phyloP scores from a whole-genome alignment of 92 coral and sea anemone genomes.

The Parazoanthus swiftii region DNA sequence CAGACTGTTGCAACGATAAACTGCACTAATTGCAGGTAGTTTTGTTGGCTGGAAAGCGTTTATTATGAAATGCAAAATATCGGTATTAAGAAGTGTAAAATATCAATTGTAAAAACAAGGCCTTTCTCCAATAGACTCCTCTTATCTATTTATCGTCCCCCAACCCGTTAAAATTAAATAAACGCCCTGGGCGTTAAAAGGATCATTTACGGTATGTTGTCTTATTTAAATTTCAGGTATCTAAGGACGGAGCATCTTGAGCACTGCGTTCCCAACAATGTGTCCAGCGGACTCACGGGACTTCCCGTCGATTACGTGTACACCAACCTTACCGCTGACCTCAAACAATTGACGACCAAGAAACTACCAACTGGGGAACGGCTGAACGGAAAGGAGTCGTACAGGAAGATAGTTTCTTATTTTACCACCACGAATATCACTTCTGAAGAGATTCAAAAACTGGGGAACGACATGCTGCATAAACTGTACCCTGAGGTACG shows the following conservation, averaged over 20 bases:
- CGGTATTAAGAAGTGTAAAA: too few relatives aligned
- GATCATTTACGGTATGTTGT: too few relatives aligned
- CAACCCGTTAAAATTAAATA: too few relatives aligned
- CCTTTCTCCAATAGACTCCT: too few relatives aligned
- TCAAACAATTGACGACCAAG: slow-evolving; percentile 58
- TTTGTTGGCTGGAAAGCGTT: too few relatives aligned
- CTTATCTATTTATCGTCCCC: too few relatives aligned
- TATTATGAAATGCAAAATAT: too few relatives aligned
- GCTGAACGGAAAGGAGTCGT: slow-evolving; percentile 75
- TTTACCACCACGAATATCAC: slow-evolving; percentile 71
- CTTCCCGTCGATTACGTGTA: slow-evolving; percentile 80
- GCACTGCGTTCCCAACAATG: slow-evolving; percentile 3
- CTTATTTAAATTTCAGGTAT: slow-evolving; percentile 50
- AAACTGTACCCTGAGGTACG: slow-evolving; percentile 56
- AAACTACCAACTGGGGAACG: slow-evolving; percentile 70
- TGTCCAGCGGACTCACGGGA: slow-evolving; percentile 81
- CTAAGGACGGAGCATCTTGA: slow-evolving; percentile 62
- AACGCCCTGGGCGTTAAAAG: too few relatives aligned
- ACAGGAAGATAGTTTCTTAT: slow-evolving; percentile 63
- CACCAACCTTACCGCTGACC: slow-evolving; percentile 66
- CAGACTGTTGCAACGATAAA: too few relatives aligned
- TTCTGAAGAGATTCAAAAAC: neutral
- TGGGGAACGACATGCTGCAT: slow-evolving; percentile 71
- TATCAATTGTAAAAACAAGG: too few relatives aligned
- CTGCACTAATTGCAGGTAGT: too few relatives aligned